Conservation (phyloP, 2,797 vertebrate species). For the Pyrocephalus nanus region DNA sequence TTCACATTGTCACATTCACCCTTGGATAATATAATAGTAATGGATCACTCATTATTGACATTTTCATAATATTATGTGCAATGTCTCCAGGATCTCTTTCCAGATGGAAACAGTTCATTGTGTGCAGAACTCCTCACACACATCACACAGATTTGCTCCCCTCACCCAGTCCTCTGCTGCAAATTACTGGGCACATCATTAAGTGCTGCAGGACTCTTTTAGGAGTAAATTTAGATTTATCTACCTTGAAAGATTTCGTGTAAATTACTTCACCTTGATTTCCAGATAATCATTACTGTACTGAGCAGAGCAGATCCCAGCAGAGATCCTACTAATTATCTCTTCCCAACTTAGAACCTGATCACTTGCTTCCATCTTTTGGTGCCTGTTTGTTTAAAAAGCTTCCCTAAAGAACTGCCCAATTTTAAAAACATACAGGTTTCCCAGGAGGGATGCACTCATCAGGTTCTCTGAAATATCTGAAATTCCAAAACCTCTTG, state of each 20-base stretch:
- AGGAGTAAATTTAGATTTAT: background rate
- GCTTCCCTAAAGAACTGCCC: background rate
- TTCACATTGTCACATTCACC: background rate
- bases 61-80: background rate
- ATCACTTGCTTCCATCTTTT: background rate
- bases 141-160: background rate
- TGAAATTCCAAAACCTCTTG: background rate
- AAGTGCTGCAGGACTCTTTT: background rate
- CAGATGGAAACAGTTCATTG: background rate
- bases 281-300: fast-evolving
- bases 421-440: background rate
- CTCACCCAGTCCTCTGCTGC: background rate
- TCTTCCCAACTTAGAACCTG: background rate
- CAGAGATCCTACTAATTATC: background rate
- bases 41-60: background rate
- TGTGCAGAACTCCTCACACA: background rate
- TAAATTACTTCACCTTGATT: background rate
- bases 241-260: background rate
- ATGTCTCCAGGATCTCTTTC: background rate
- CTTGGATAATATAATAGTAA: background rate
- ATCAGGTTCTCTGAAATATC: background rate
- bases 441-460: background rate
- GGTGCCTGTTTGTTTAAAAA: background rate
- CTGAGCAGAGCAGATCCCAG: background rate
- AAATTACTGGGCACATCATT: background rate